Percentiles rank a stretch among this genome's conserved stretches.
Evolutionary conservation across 2,113 vertebrate genomes (phyloP).

Genomic region (Nanorana parkeri): DNA sequence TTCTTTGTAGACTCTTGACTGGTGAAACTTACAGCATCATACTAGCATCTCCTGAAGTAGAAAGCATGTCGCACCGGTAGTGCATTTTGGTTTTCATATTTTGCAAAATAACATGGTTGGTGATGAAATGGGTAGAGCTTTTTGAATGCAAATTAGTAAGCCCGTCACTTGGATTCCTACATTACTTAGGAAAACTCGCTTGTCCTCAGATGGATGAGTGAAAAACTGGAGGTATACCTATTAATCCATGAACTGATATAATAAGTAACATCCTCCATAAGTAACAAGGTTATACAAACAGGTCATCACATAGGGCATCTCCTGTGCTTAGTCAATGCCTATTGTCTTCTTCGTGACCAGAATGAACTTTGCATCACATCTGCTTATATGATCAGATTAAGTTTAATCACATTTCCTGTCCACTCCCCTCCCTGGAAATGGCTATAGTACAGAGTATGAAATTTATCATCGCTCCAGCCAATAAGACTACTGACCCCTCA

Average conservation of each 20-base stretch:
- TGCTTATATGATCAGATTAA: conserved; percentile 50
- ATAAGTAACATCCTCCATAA: not conserved
- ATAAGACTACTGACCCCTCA: conserved; percentile 10
- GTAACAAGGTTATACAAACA: conserved; percentile 14
- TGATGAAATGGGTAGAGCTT: too few relatives aligned
- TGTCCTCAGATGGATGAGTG: too few relatives aligned
- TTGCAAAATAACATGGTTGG: too few relatives aligned
- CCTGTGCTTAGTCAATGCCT: conserved; percentile 26
- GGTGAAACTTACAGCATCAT: too few relatives aligned
- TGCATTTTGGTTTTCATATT: too few relatives aligned
- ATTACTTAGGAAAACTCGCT: too few relatives aligned
- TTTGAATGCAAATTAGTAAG: too few relatives aligned
- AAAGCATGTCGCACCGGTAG: too few relatives aligned
- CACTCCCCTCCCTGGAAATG: conserved; percentile 51
- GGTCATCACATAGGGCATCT: conserved; percentile 23
- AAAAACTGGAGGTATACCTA: not conserved
- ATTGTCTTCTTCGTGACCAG: conserved; percentile 48
- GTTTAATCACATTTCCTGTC: conserved; percentile 49
- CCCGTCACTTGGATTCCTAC: too few relatives aligned
- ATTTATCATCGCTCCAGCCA: conserved; percentile 29
- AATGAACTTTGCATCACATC: conserved; percentile 50
- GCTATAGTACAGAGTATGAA: conserved; percentile 26
- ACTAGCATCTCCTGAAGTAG: too few relatives aligned
- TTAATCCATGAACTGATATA: not conserved
- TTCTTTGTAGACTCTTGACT: too few relatives aligned